These are phyloP conservation scores for Mimumesa dahlbomi DNA, from an alignment of 2,888 invertebrate genomes.

Conservation along the genomic window DNA sequence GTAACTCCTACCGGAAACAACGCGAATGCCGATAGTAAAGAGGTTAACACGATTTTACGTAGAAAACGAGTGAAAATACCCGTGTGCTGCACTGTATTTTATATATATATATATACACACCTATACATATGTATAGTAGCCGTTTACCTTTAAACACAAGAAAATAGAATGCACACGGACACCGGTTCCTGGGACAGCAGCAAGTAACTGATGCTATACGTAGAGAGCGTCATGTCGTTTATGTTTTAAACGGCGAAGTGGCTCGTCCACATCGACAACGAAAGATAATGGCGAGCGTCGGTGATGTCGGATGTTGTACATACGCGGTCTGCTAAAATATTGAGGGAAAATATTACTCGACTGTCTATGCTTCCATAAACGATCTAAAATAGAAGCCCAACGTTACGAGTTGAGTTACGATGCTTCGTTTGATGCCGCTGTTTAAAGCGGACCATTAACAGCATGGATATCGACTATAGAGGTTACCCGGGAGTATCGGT, in stretches of 20 bases:
- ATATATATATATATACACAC: too few relatives aligned
- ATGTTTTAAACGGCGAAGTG: constrained; percentile 23
- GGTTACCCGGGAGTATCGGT: too few relatives aligned
- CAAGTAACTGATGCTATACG: neutral
- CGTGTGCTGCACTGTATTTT: neutral
- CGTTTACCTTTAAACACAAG: constrained; percentile 41
- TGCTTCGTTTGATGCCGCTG: constrained; percentile 8
- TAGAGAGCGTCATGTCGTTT: constrained; percentile 26
- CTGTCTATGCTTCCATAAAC: constrained; percentile 20
- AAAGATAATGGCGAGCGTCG: constrained; percentile 33
- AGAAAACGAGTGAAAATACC: constrained; percentile 35
- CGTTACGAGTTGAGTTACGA: constrained; percentile 14
- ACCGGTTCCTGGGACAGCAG: neutral
- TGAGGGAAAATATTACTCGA: constrained; percentile 52
- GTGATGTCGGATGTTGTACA: constrained; percentile 9
- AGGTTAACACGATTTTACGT: constrained; percentile 46
- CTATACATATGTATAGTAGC: neutral
- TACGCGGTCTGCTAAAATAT: constrained; percentile 53
- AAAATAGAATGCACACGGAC: constrained; percentile 40
- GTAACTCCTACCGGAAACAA: constrained; percentile 24
- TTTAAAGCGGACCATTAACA: neutral
- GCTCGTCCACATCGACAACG: constrained; percentile 1
- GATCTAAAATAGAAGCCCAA: constrained; percentile 34
- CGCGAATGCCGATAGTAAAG: constrained; percentile 18
- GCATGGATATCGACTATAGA: too few relatives aligned